phyloP scores from a whole-genome alignment of 37 sponge, comb jelly and placozoan species.

The Hexactinellida sp. region DNA sequence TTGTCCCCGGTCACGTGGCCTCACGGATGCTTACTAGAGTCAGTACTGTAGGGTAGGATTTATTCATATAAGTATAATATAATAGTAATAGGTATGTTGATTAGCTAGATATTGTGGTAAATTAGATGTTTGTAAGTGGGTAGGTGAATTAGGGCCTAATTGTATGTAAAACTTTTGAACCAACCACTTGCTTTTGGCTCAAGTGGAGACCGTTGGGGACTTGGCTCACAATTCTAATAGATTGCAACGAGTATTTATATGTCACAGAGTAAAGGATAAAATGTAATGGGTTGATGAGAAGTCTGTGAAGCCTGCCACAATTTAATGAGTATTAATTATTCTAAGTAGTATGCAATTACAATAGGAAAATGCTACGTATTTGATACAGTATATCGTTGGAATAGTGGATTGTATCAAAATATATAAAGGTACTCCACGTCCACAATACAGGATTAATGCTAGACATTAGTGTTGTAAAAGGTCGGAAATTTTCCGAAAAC shows the following conservation, averaged over 20 bases:
- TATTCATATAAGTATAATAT: background rate
- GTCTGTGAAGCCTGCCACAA: background rate
- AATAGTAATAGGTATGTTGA: background rate
- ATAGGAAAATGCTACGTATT: too few species aligned
- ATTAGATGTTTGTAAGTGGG: background rate
- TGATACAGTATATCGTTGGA: too few species aligned
- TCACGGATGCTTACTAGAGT: background rate
- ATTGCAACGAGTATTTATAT: background rate
- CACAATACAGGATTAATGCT: too few species aligned
- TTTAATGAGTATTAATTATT: background rate
- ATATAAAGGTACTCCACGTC: too few species aligned
- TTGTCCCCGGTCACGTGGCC: background rate
- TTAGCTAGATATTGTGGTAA: background rate
- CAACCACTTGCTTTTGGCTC: constrained; percentile 17
- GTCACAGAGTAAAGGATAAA: background rate
- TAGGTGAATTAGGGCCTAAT: background rate
- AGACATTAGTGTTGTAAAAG: too few species aligned
- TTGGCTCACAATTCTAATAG: background rate
- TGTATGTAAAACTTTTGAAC: background rate
- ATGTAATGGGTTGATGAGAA: background rate
- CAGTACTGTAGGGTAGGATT: background rate
- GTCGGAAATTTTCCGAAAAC: too few species aligned
- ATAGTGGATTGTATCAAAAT: too few species aligned
- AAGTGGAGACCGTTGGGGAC: background rate
- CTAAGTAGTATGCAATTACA: too few species aligned